Percentiles rank a stretch among this genome's conserved stretches.
Conservation (phyloP, 2,888 invertebrate genomes). For the Allophyes oxyacanthae region DNA sequence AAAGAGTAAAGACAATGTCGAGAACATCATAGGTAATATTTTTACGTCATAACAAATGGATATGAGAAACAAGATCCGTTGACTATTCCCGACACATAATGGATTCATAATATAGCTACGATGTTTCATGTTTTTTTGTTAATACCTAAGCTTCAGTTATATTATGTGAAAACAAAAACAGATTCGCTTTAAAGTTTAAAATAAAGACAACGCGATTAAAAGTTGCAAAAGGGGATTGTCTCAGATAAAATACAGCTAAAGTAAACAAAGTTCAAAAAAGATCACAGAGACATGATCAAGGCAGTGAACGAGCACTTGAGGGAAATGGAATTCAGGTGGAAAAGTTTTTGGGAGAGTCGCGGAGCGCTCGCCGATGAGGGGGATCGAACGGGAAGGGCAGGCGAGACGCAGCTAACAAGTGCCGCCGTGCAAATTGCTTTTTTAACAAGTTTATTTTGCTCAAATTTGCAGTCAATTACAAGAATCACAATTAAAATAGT, state of each 20-base stretch:
- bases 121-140: constrained; percentile 7
- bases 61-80: constrained; percentile 52
- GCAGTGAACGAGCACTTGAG: constrained; percentile 70
- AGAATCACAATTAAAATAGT: constrained; percentile 52
- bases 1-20: constrained; percentile 6
- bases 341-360: constrained; percentile 51
- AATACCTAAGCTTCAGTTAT: constrained; percentile 11
- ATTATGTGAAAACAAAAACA: constrained; percentile 44
- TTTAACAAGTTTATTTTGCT: constrained; percentile 64
- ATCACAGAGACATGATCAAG: constrained; percentile 67
- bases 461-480: constrained; percentile 58
- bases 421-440: constrained; percentile 66
- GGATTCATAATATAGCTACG: neutral
- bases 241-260: constrained; percentile 56
- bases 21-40: constrained; percentile 49
- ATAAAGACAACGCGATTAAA: constrained; percentile 46
- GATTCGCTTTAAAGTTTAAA: constrained; percentile 43
- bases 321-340: constrained; percentile 71
- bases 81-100: constrained; percentile 47
- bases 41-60: constrained; percentile 57
- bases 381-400: constrained; percentile 57
- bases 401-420: constrained; percentile 61
- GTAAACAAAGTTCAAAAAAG: constrained; percentile 65
- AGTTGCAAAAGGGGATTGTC: constrained; percentile 46
- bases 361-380: constrained; percentile 37